Evolutionary conservation across 2,113 vertebrate genomes (phyloP).

Genomic region (Propithecus coquereli): DNA sequence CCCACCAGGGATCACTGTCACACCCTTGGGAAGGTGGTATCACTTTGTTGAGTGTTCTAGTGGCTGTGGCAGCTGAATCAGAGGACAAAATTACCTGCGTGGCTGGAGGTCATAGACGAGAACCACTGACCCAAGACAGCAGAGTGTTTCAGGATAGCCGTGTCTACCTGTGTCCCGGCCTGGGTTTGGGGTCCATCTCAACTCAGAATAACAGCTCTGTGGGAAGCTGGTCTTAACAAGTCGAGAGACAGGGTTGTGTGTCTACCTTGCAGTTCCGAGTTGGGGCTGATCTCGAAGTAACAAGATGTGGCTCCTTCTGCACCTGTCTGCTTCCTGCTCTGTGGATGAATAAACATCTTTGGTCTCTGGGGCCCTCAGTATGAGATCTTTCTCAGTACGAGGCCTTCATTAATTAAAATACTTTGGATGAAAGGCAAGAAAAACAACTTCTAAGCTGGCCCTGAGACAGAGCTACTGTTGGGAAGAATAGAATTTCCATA

Average conservation of each 20-base stretch:
- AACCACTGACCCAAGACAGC: not conserved
- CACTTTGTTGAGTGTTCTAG: not conserved
- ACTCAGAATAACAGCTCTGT: not conserved
- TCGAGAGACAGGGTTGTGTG: not conserved
- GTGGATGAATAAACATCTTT: constrained; percentile 49
- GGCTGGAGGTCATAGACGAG: not conserved
- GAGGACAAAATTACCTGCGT: not conserved
- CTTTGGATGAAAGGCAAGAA: constrained; percentile 51
- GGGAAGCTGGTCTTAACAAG: not conserved
- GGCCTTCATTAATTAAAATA: constrained; percentile 64
- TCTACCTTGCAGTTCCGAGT: not conserved
- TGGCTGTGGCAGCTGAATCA: not conserved
- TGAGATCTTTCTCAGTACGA: constrained; percentile 35
- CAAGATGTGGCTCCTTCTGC: not conserved
- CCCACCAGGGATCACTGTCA: not conserved
- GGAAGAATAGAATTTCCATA: not conserved
- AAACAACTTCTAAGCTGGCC: constrained; percentile 55
- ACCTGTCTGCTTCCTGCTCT: constrained; percentile 48
- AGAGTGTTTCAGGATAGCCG: not conserved
- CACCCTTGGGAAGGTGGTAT: not conserved
- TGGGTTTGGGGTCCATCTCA: not conserved
- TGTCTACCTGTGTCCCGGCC: not conserved
- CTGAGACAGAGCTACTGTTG: not conserved
- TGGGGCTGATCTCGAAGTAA: not conserved
- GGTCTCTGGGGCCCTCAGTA: constrained; percentile 44